Base-by-base conservation (phyloP, 37 sponge, comb jelly and placozoan genomes). In the Axinella damicornis region DNA sequence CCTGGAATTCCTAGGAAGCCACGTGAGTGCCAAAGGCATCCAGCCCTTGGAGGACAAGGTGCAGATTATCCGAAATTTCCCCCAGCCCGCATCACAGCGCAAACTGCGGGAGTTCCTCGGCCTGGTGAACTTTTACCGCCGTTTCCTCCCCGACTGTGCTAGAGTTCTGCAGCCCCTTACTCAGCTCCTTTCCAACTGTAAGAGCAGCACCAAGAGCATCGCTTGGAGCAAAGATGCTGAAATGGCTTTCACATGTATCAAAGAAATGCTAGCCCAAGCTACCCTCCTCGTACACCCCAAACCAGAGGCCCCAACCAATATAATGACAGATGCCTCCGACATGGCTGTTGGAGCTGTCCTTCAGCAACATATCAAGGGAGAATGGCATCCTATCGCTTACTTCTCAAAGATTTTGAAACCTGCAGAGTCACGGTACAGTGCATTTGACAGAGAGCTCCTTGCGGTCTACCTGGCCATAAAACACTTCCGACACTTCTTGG, bases 291-390 rank as follows among this genome's bases (percentile, higher is more conserved):
- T 35, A 76, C 65, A 91, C 39, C 91, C 86, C 33, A 67, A 74
- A n/a, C 40, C 85, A 21, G 76, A 91, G 22, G 82, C 86, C 70
- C 86, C 82, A 11, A 79, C 81, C 2, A n/a, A 60, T 62, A 41
- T 90, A 35, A 84, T 80, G 77, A 84, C 85, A 16, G 91, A 90
- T 80, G 85, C 90, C 41, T 90, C 90, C 18, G 83, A 81, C 73
- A 79, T 30, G 0, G 87, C 79, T 32, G 79, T 86, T 18, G 86
- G 85, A 25, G 81, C 81, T 15, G 85, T 90, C 19, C 57, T 76
- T 25, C 60, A 46, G 18, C 57, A 56, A 73, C 52, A 21, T 2
- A 62, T 79, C 14, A 34, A 14, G 27, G 13, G 11, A 9, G 46
- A 69, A 21, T 70, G 71, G 83, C 35, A 41, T n/a, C 83, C 72